phyloP scores from a whole-genome alignment of 23 tunicate genomes.

The Ascidia mentula region DNA sequence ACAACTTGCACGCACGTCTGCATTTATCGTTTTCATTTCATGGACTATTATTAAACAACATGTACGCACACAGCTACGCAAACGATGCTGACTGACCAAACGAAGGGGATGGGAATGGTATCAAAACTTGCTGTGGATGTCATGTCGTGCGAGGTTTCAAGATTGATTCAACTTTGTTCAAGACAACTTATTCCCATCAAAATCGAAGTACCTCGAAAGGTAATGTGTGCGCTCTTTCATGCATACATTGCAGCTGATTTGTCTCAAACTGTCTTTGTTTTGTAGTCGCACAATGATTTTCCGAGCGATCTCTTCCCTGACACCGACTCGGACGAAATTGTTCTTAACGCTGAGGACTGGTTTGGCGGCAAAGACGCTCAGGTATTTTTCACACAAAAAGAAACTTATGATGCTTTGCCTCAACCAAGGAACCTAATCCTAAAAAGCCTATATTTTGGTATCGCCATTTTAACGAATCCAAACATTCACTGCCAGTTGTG shows the following conservation, averaged over 20 bases:
- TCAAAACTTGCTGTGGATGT: slow-evolving; percentile 69
- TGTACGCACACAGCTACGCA: slow-evolving; percentile 44
- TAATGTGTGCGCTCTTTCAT: no score
- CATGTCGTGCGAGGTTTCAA: slow-evolving; percentile 66
- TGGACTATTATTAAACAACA: no score
- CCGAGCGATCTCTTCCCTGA: slow-evolving; percentile 76
- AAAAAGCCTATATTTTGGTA: no score
- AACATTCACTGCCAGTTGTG: background rate
- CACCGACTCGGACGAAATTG: slow-evolving; percentile 68
- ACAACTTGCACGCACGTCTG: no score
- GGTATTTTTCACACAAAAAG: no score
- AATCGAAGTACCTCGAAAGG: slow-evolving; percentile 73
- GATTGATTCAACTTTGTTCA: slow-evolving; percentile 64
- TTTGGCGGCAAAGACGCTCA: slow-evolving; percentile 39
- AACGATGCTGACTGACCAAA: slow-evolving; percentile 68
- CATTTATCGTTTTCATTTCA: no score
- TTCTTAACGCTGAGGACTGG: slow-evolving; percentile 66
- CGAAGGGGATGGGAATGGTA: slow-evolving; percentile 81
- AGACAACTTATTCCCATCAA: slow-evolving; percentile 60
- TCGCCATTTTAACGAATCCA: no score
- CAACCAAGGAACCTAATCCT: no score
- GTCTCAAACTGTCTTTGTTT: no score
- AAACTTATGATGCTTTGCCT: no score
- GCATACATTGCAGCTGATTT: no score
- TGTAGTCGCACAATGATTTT: slow-evolving; percentile 75